Percentiles rank a stretch among this genome's conserved stretches.
These are phyloP conservation scores for Serinus canaria DNA, from an alignment of 2,113 vertebrate species.

Conservation along the genomic window DNA sequence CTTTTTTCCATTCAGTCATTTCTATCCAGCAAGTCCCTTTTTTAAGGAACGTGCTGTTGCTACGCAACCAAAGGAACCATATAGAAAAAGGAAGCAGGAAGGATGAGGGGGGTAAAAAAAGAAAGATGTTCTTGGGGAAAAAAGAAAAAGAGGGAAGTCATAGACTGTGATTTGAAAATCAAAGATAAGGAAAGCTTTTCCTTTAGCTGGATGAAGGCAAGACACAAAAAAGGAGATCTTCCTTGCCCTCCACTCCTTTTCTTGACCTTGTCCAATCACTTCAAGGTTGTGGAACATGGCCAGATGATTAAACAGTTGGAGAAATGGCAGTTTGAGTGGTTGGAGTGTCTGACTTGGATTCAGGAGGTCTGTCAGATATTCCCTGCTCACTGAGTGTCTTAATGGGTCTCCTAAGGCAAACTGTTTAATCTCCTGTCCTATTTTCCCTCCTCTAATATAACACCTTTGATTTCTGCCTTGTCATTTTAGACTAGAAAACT, in stretches of 20 bases:
- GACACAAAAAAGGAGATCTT: neutral
- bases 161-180: neutral
- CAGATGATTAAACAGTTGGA: neutral
- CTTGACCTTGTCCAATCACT: neutral
- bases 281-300: neutral
- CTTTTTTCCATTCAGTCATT: neutral
- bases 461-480: neutral
- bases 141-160: neutral
- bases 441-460: neutral
- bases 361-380: neutral
- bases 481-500: neutral
- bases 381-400: neutral
- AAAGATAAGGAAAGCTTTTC: neutral
- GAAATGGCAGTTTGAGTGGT: neutral
- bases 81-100: neutral
- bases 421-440: neutral
- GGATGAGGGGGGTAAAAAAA: constrained; percentile 10
- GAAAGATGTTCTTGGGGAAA: neutral
- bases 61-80: constrained; percentile 20
- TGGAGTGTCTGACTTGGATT: neutral
- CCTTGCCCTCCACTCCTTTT: neutral
- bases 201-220: neutral
- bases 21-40: neutral
- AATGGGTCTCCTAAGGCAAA: neutral
- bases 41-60: constrained; percentile 29